These are phyloP conservation scores for Margarornis squamiger DNA, from an alignment of 2,797 vertebrate species.

Conservation along the genomic window DNA sequence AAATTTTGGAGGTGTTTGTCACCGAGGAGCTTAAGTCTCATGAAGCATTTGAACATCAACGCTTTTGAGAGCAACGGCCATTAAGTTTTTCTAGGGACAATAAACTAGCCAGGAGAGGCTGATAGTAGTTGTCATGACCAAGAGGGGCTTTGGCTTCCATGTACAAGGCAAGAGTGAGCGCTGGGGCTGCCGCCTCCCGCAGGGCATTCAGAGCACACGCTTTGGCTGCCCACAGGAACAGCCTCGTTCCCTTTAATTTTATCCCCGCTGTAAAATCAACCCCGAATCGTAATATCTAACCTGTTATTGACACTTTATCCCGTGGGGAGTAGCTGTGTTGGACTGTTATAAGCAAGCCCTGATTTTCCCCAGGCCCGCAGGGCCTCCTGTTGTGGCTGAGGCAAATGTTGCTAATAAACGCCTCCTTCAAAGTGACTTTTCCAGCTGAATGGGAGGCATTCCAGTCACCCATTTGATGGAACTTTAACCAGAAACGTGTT, in stretches of 20 bases:
- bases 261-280: conserved; percentile 46
- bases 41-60: background rate
- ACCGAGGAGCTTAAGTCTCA: background rate
- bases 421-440: conserved; percentile 76
- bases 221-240: background rate
- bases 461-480: conserved; percentile 70
- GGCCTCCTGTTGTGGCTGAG: conserved; percentile 77
- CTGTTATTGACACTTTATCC: conserved; percentile 63
- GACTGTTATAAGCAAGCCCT: conserved; percentile 70
- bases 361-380: conserved; percentile 73
- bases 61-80: background rate
- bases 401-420: conserved; percentile 80
- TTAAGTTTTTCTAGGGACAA: background rate
- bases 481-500: conserved; percentile 84
- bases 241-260: conserved; percentile 16
- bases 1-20: background rate
- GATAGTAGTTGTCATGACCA: background rate
- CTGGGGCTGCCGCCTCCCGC: background rate
- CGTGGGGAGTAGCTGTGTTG: conserved; percentile 22
- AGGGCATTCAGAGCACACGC: background rate
- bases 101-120: background rate
- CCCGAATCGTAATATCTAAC: conserved; percentile 24
- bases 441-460: conserved; percentile 67
- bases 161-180: background rate
- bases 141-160: background rate